These are phyloP conservation scores for Orchesella flavescens DNA, from an alignment of 2,888 invertebrate species.

Conservation along the genomic window DNA sequence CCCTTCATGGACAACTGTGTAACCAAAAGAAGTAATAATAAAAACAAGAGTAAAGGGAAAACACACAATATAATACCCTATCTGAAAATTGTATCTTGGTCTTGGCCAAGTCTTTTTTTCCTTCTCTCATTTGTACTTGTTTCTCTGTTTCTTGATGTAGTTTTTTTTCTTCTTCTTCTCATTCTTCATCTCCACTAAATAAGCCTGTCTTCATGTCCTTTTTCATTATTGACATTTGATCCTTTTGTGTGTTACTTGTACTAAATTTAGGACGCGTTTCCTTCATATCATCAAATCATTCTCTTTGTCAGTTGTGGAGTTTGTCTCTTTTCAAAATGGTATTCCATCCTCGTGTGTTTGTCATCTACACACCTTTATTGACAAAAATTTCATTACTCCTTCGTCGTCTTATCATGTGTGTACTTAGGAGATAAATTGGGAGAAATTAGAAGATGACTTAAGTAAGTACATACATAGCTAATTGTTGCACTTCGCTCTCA, in stretches of 20 bases:
- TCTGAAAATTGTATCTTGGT: conserved; percentile 53
- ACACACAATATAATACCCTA: background rate
- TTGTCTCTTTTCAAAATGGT: background rate
- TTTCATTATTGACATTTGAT: conserved; percentile 61
- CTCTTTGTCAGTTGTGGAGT: conserved; percentile 35
- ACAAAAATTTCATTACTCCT: conserved; percentile 11
- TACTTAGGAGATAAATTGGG: background rate
- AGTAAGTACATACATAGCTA: background rate
- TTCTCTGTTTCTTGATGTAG: conserved; percentile 43
- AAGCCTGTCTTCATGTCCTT: conserved; percentile 50
- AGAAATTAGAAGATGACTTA: background rate
- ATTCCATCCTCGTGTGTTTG: conserved; percentile 27
- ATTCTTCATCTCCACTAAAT: background rate
- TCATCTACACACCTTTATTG: conserved; percentile 59
- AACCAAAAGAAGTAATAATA: conserved; percentile 53
- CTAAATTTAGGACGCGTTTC: conserved; percentile 54
- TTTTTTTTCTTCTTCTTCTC: conserved; percentile 39
- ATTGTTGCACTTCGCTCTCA: too few species aligned
- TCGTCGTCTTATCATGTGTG: background rate
- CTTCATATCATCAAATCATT: conserved; percentile 51
- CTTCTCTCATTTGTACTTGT: conserved; percentile 25
- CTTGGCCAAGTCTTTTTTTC: too few species aligned
- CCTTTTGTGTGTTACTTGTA: conserved; percentile 50
- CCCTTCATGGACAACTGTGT: conserved; percentile 60
- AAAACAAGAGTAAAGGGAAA: conserved; percentile 30